Conservation (phyloP, 2,888 invertebrate species). For the Oscheius sp. region DNA sequence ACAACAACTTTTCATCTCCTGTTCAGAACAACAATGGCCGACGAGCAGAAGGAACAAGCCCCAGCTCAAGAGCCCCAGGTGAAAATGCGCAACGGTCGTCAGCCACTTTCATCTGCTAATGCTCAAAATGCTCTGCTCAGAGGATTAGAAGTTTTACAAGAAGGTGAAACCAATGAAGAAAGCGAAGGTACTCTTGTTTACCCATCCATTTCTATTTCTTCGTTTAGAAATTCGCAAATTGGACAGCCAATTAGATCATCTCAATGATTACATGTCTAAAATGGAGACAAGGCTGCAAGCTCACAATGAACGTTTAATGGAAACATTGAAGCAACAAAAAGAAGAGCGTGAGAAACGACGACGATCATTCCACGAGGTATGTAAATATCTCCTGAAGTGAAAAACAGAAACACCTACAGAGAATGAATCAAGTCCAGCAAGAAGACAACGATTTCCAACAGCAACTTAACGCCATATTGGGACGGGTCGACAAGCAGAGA, state of each 20-base stretch:
- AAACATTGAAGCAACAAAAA: conserved; percentile 68
- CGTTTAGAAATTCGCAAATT: conserved; percentile 71
- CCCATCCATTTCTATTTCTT: neutral
- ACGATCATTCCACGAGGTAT: conserved; percentile 70
- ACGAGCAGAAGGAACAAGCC: conserved; percentile 19
- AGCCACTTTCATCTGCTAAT: conserved; percentile 40
- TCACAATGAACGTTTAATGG: conserved; percentile 69
- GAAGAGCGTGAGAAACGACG: conserved; percentile 71
- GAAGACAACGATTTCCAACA: conserved; percentile 72
- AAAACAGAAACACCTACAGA: conserved; percentile 33
- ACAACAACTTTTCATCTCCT: neutral
- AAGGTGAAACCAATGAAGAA: conserved; percentile 66
- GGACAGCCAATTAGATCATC: conserved; percentile 71
- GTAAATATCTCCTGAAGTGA: neutral
- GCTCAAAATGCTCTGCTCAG: conserved; percentile 57
- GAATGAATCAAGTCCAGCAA: conserved; percentile 57
- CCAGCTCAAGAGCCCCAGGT: conserved; percentile 39
- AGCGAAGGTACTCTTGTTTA: conserved; percentile 62
- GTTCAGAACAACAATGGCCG: conserved; percentile 4
- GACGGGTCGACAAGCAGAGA: conserved; percentile 57
- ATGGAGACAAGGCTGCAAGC: conserved; percentile 60
- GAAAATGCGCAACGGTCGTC: conserved; percentile 40
- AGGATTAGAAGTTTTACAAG: conserved; percentile 64
- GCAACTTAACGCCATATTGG: conserved; percentile 63
- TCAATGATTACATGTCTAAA: conserved; percentile 72